Conservation (phyloP, 2,888 invertebrate species). For the Alsophila aescularia region DNA sequence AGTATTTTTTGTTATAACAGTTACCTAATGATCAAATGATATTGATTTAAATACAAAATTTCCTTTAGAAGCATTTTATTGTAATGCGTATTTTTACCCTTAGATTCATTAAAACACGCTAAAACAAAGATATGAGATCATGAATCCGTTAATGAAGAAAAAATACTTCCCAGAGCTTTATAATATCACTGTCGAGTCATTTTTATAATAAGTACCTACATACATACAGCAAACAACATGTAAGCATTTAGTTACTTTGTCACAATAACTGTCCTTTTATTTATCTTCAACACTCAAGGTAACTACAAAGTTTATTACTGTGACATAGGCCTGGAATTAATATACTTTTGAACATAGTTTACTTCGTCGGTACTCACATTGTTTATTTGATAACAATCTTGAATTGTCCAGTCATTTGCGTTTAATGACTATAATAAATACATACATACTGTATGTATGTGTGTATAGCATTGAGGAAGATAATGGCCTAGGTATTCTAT, state of each 20-base stretch:
- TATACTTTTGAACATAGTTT: constrained; percentile 20
- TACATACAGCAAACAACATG: neutral
- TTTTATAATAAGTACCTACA: constrained; percentile 12
- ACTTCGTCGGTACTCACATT: constrained; percentile 49
- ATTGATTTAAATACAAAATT: neutral
- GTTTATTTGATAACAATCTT: constrained; percentile 69
- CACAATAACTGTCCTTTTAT: neutral
- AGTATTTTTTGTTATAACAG: no score
- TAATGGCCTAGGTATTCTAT: constrained; percentile 9
- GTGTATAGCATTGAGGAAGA: constrained; percentile 11
- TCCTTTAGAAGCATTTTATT: neutral
- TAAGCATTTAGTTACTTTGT: neutral
- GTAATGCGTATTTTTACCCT: constrained; percentile 3
- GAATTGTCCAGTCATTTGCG: constrained; percentile 50
- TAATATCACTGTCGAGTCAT: constrained; percentile 27
- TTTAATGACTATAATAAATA: constrained; percentile 45
- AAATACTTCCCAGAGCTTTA: constrained; percentile 33
- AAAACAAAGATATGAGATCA: neutral
- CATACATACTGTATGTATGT: constrained; percentile 11
- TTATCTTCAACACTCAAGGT: neutral
- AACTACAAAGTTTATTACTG: neutral
- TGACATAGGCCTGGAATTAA: neutral
- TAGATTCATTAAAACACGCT: neutral
- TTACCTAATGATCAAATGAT: neutral
- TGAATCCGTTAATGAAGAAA: constrained; percentile 23